Conservation (phyloP, 2,888 invertebrate species). For the Panzeria rudis region DNA sequence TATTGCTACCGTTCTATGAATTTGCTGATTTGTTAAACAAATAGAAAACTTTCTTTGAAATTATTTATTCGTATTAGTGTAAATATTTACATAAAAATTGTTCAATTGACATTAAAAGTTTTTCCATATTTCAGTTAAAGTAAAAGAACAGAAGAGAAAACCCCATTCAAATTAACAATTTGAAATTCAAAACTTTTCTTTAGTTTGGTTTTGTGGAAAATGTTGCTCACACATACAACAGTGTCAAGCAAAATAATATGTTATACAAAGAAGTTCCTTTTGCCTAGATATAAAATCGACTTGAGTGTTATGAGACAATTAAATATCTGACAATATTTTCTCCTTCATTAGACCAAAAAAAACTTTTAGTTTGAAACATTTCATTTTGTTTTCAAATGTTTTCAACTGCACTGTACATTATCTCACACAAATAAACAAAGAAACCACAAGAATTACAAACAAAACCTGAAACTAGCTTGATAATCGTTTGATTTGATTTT, state of each 20-base stretch:
- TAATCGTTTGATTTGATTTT: constrained; percentile 54
- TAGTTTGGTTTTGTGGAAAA: constrained; percentile 32
- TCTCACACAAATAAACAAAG: not conserved
- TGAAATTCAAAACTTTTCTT: constrained; percentile 71
- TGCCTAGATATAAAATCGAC: not conserved
- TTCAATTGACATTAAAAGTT: constrained; percentile 69
- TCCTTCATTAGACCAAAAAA: not conserved
- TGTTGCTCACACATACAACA: not conserved
- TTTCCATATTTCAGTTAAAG: constrained; percentile 36
- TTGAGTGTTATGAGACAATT: not conserved
- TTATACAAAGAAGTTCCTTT: not conserved
- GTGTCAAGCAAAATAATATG: constrained; percentile 4
- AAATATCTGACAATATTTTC: not conserved
- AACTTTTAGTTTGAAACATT: not conserved
- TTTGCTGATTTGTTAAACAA: constrained; percentile 31
- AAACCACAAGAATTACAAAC: constrained; percentile 44
- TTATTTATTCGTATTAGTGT: constrained; percentile 44
- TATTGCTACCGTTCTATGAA: constrained; percentile 1
- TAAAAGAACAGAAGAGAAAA: constrained; percentile 43
- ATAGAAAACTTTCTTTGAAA: constrained; percentile 39
- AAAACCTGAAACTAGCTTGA: constrained; percentile 41
- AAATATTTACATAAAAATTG: constrained; percentile 59
- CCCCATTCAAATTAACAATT: constrained; percentile 69
- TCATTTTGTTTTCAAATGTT: not conserved
- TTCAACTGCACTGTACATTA: constrained; percentile 6